Conservation (phyloP, 1,140 invertebrate species). For the Olivierus martensii region DNA sequence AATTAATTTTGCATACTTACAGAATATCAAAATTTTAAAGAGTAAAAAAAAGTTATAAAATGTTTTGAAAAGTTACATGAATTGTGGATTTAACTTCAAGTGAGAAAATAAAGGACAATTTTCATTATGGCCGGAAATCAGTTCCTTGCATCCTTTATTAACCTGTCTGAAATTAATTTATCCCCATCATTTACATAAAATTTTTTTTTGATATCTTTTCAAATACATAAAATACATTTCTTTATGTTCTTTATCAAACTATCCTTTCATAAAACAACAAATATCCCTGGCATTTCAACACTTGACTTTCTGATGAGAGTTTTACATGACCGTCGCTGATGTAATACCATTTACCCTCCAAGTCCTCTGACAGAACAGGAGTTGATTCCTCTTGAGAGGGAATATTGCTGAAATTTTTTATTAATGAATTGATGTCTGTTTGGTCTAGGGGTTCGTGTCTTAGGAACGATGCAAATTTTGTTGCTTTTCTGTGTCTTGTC, state of each 20-base stretch:
- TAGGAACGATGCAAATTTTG: constrained; percentile 23
- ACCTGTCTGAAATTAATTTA: no score
- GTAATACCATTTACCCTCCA: constrained; percentile 72
- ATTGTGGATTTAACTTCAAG: no score
- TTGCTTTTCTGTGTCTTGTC: constrained; percentile 26
- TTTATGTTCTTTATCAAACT: background rate
- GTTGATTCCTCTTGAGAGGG: background rate
- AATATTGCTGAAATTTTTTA: constrained; percentile 18
- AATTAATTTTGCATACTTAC: no score
- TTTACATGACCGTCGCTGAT: constrained; percentile 75
- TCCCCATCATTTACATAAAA: no score
- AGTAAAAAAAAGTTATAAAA: no score
- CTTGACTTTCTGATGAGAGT: constrained; percentile 60
- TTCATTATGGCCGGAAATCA: no score
- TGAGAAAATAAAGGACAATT: no score
- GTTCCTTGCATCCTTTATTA: no score
- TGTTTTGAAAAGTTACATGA: no score
- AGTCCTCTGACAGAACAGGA: background rate
- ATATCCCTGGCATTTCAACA: constrained; percentile 85
- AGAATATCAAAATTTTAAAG: no score
- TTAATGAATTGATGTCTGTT: constrained; percentile 20
- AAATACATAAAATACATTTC: no score
- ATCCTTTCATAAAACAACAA: constrained; percentile 92
- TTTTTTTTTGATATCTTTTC: no score
- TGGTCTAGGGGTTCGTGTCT: constrained; percentile 23